Evolutionary conservation across 2,797 vertebrate species (phyloP), one percentile per base, ranked within the genome.

Genomic region (Macropus fuliginosus): DNA sequence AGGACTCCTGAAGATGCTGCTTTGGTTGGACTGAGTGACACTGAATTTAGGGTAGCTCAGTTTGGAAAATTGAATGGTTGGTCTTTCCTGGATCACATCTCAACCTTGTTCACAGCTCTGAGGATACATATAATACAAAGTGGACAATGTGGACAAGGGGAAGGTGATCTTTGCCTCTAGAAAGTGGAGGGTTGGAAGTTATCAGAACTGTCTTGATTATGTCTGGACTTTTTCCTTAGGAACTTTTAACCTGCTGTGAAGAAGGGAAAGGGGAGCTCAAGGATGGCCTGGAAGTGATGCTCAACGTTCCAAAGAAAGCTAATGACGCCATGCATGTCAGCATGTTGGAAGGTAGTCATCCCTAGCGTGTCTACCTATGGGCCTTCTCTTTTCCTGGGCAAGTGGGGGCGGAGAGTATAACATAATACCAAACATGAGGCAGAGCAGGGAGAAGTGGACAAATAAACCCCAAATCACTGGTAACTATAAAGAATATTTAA

Each of bases 181-280:
- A 52, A 16, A n/a, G 50, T 92, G 92, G 57, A 27, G 18, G 31
- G n/a, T 24, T 94, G 56, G 92, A 66, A 92, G 18, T 50, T 94
- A 27, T 11, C 6, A 21, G 5, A 92, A 56, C 54, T 89, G 74
- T 81, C 56, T 55, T 98, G 94, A 98, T 54, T 74, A 12, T 96
- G 31, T 94, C 94, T 92, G 95, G 90, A 97, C 92, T 95, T 96
- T 98, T 98, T 92, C 87, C 94, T 57, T 94, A 99, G 99, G 99
- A 99, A 95, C 98, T 99, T 93, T 98, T 99, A 97, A 99, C 99
- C 16, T 99, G 99, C 98, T 99, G 99, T 34, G 99, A 99, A 98
- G 99, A 99, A 98, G 99, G 99, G 34, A 99, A 99, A 98, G 99
- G 99, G 46, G 99, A 99, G 93, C 99, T 99, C 91, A 99, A 99